Base-by-base conservation (phyloP, 2,113 vertebrate genomes). In the Athene noctua region DNA sequence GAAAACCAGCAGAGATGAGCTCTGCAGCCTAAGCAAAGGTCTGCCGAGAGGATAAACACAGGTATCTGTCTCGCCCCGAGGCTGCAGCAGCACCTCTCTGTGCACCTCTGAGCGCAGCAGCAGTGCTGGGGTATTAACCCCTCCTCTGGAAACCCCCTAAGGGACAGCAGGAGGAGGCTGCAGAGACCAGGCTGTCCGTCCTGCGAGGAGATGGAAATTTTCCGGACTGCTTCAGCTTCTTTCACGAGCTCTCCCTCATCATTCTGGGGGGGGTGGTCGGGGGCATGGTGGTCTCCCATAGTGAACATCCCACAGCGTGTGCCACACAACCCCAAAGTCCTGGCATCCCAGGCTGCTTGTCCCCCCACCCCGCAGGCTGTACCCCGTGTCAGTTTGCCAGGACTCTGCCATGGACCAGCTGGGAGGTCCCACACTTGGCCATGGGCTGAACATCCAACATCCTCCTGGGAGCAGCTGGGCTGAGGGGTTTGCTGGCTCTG, bases 241-340 rank as follows among this genome's bases (percentile, higher is more conserved):
- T 17, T 27, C 61, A 13, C 61, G 15, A 80, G 5, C 15, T 89
- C 23, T 57, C 19, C 16, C n/a, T 21, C 0, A 20, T 38, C 29
- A 6, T 6, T 5, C 34, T 2, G 0, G 10, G 40, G 18, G 18
- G 22, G 15, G 26, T 34, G 44, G 44, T 11, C 38, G 8, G 42
- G 32, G 49, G 10, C 34, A 15, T 2, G n/a, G 26, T 2, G 7
- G 32, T 44, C 70, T 63, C 77, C 44, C 44, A 44, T 44, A 44
- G 44, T 44, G 44, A 61, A 44, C 32, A 25, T 16, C 58, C 38
- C 16, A 2, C 12, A 23, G 16, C 4, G 7, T 46, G 18, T 38
- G 10, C 10, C 1, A 4, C 38, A 27, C 23, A 54, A 49, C 16
- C 26, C 40, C 40, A 13, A 26, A 36, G 4, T 20, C 54, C 42